Conservation (phyloP, 2,888 invertebrate genomes). For the Pelosia muscerda region DNA sequence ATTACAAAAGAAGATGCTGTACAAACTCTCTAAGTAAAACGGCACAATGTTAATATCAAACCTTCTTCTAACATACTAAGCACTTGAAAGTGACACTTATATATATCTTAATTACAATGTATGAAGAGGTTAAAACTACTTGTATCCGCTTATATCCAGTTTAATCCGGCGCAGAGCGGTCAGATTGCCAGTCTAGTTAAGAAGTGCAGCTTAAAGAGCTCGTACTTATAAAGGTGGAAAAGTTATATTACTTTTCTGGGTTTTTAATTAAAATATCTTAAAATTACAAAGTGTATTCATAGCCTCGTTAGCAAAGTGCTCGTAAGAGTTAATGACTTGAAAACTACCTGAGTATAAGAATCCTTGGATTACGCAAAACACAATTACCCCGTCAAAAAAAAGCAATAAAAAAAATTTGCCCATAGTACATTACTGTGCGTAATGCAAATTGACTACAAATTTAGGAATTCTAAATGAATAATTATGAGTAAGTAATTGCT, state of each 20-base stretch:
- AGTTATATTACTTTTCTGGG: neutral
- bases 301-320: neutral
- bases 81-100: neutral
- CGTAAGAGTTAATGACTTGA: neutral
- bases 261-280: conserved; percentile 2
- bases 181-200: neutral
- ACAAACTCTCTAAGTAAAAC: neutral
- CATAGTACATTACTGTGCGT: too few species aligned
- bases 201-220: neutral
- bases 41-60: neutral
- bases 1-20: neutral
- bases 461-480: too few species aligned
- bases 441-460: too few species aligned
- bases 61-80: neutral
- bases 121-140: neutral
- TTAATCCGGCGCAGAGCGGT: neutral
- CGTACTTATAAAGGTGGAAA: neutral
- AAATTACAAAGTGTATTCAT: neutral
- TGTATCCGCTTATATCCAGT: neutral
- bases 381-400: too few species aligned
- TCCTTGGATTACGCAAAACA: neutral
- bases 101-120: neutral
- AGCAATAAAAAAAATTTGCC: too few species aligned
- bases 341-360: neutral
- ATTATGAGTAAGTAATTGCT: too few species aligned